Percentiles rank a stretch among this genome's conserved stretches.
phyloP scores from a whole-genome alignment of 2,888 invertebrate species.

The Papilio gigon region DNA sequence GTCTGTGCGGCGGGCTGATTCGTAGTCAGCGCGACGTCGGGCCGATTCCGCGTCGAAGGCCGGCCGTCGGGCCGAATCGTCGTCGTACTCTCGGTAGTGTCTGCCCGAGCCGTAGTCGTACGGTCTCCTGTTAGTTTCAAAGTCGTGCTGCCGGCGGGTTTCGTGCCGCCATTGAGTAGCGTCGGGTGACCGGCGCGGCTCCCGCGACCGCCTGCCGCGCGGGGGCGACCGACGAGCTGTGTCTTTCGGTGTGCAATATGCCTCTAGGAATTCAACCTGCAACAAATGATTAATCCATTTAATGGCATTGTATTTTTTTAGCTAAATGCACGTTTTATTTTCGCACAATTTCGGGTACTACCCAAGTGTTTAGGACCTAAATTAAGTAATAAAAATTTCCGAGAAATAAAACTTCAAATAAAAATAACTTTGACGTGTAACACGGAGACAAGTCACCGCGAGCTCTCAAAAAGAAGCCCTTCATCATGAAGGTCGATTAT shows the following conservation, averaged over 20 bases:
- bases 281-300: constrained; percentile 50
- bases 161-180: constrained; percentile 77
- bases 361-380: not conserved
- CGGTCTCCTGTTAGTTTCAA: constrained; percentile 69
- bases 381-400: not conserved
- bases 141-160: constrained; percentile 72
- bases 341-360: not conserved
- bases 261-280: constrained; percentile 88
- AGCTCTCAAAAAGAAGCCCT: constrained; percentile 73
- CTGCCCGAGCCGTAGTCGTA: constrained; percentile 70
- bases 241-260: constrained; percentile 88
- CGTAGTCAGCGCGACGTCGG: constrained; percentile 70
- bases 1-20: constrained; percentile 75
- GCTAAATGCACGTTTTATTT: too few species aligned
- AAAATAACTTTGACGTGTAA: constrained; percentile 13
- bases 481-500: constrained; percentile 81
- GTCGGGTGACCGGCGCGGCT: constrained; percentile 73
- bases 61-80: constrained; percentile 68
- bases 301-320: not conserved
- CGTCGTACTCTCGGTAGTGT: constrained; percentile 69
- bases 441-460: constrained; percentile 49
- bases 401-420: constrained; percentile 17
- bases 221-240: constrained; percentile 80
- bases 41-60: constrained; percentile 71
- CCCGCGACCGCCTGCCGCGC: constrained; percentile 73